phyloP scores from a whole-genome alignment of 2,797 vertebrate species.

The Remorina albescens region DNA sequence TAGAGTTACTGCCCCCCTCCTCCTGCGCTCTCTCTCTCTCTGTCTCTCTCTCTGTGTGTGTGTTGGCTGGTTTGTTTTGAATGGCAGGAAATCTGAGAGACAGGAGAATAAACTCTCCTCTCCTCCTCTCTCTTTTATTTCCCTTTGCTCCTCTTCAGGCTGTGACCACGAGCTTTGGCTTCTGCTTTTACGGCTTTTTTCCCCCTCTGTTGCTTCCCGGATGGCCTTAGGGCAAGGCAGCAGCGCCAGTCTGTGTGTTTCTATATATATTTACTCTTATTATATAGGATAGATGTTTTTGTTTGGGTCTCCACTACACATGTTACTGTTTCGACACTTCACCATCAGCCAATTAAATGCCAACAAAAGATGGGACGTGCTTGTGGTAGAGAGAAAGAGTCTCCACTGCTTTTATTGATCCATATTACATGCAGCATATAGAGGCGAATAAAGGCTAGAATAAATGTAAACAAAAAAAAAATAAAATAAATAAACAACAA shows the following conservation, averaged over 20 bases:
- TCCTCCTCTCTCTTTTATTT: conserved; percentile 56
- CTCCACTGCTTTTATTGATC: background rate
- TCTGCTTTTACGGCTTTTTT: conserved; percentile 22
- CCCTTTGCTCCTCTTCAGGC: conserved; percentile 64
- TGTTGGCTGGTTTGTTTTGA: conserved; percentile 64
- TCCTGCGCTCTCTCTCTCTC: conserved; percentile 16
- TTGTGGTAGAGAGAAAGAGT: background rate
- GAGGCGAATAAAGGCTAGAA: background rate
- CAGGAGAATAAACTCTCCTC: conserved; percentile 55
- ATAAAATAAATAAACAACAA: too few species aligned
- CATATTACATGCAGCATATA: background rate
- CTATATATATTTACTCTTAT: conserved; percentile 38
- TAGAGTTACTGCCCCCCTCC: conserved; percentile 15
- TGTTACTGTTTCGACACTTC: conserved; percentile 29
- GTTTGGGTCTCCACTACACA: conserved; percentile 21
- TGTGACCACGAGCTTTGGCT: conserved; percentile 67
- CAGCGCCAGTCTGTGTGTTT: conserved; percentile 28
- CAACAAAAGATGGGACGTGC: background rate
- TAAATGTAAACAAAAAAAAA: conserved; percentile 23
- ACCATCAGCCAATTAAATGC: background rate
- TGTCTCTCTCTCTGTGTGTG: conserved; percentile 18
- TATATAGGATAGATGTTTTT: conserved; percentile 22
- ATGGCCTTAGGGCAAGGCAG: conserved; percentile 67
- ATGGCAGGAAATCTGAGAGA: conserved; percentile 73
- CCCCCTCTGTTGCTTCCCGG: conserved; percentile 54